Percentiles rank a stretch among this genome's conserved stretches.
Evolutionary conservation across 2,113 vertebrate species (phyloP).

Genomic region (Centropristis striata): DNA sequence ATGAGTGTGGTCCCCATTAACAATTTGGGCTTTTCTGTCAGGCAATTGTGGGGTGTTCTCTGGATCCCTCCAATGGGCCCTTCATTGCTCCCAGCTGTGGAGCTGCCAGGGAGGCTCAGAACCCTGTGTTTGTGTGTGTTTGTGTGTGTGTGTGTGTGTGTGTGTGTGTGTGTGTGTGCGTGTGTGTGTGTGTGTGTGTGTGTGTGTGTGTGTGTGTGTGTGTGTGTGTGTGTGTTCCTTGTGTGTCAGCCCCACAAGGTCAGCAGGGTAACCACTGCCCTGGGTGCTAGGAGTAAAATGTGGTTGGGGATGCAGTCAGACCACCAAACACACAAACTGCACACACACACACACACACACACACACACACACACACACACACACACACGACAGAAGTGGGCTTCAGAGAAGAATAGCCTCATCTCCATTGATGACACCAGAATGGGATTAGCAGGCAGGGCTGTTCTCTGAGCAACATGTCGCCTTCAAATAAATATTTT

Average conservation of each 20-base stretch:
- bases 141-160: conserved; percentile 29
- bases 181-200: conserved; percentile 32
- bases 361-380: background rate
- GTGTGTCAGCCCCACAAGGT: conserved; percentile 69
- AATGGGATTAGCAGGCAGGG: conserved; percentile 15
- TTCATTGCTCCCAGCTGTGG: conserved; percentile 87
- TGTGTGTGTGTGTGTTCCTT: conserved; percentile 35
- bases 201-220: conserved; percentile 45
- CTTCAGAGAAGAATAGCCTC: conserved; percentile 13
- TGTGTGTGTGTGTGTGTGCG: conserved; percentile 43
- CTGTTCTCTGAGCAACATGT: conserved; percentile 48
- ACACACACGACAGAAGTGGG: conserved; percentile 24
- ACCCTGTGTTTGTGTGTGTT: conserved; percentile 43
- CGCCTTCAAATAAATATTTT: conserved; percentile 67
- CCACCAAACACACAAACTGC: conserved; percentile 34
- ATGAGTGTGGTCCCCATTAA: conserved; percentile 86
- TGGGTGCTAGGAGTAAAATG: conserved; percentile 69
- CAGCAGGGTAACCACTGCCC: conserved; percentile 74
- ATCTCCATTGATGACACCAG: conserved; percentile 44
- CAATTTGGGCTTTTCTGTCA: conserved; percentile 85
- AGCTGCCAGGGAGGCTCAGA: conserved; percentile 70
- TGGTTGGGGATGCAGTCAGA: conserved; percentile 56
- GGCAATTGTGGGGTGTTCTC: conserved; percentile 84
- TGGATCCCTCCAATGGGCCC: conserved; percentile 80
- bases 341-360: conserved; percentile 7